These are phyloP conservation scores for Anas georgica DNA, from an alignment of 2,797 vertebrate species.

Conservation along the genomic window DNA sequence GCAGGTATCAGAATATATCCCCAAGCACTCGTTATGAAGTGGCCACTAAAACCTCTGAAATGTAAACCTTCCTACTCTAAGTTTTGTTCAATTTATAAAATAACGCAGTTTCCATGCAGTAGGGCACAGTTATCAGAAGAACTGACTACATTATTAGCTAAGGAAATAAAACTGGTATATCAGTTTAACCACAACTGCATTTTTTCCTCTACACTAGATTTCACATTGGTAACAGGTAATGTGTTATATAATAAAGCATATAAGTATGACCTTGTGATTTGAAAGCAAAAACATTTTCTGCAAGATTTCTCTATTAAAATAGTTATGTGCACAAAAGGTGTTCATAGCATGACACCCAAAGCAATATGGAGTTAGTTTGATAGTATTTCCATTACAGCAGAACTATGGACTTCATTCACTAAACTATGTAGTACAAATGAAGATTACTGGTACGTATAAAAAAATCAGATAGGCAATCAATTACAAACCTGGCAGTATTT, in stretches of 20 bases:
- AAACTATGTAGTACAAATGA: slow-evolving; percentile 65
- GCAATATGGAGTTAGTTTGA: slow-evolving; percentile 37
- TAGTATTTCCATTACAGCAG: slow-evolving; percentile 36
- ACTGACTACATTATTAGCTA: slow-evolving; percentile 52
- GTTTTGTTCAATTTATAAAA: slow-evolving; percentile 68
- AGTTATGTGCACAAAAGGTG: slow-evolving; percentile 59
- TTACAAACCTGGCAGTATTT: slow-evolving; percentile 82
- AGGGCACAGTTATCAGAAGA: slow-evolving; percentile 47
- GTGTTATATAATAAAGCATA: slow-evolving; percentile 38
- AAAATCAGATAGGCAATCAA: slow-evolving; percentile 69
- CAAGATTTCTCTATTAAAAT: slow-evolving; percentile 56
- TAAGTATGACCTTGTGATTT: slow-evolving; percentile 37
- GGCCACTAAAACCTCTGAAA: slow-evolving; percentile 70
- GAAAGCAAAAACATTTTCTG: slow-evolving; percentile 46
- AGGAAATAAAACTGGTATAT: slow-evolving; percentile 50
- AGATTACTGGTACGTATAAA: slow-evolving; percentile 67
- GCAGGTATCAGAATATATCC: slow-evolving; percentile 65
- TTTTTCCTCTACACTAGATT: slow-evolving; percentile 51
- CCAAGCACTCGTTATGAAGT: slow-evolving; percentile 61
- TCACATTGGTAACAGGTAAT: slow-evolving; percentile 56
- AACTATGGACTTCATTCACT: slow-evolving; percentile 48
- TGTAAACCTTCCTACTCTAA: slow-evolving; percentile 57
- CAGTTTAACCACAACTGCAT: slow-evolving; percentile 56
- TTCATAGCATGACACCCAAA: slow-evolving; percentile 66
- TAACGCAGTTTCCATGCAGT: slow-evolving; percentile 68